Conservation (phyloP, 2,113 vertebrate genomes). For the Upupa epops region DNA sequence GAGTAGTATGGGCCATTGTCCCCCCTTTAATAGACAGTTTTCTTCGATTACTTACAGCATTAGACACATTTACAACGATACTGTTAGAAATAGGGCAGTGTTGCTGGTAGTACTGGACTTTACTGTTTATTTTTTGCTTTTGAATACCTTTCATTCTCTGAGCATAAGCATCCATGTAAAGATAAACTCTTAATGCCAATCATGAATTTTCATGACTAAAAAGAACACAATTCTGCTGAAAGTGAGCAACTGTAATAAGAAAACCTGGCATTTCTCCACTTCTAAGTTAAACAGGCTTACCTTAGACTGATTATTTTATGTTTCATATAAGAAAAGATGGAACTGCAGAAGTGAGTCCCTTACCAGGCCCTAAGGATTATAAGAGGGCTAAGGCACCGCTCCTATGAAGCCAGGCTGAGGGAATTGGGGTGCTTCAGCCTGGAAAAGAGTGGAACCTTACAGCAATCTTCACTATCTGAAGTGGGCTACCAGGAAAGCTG, state of each 20-base stretch:
- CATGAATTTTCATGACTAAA: not conserved
- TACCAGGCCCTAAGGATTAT: too few relatives aligned
- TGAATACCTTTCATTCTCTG: not conserved
- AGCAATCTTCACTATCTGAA: too few relatives aligned
- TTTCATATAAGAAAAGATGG: too few relatives aligned
- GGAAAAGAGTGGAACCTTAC: too few relatives aligned
- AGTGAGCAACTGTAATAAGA: not conserved
- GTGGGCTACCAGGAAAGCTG: too few relatives aligned
- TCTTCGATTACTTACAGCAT: not conserved
- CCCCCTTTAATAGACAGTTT: not conserved
- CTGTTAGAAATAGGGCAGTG: not conserved
- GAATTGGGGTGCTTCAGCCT: too few relatives aligned
- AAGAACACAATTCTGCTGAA: not conserved
- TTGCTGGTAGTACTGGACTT: fast-evolving
- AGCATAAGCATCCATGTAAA: not conserved
- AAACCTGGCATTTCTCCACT: not conserved
- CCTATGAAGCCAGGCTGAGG: too few relatives aligned
- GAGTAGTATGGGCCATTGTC: not conserved
- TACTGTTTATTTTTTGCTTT: not conserved
- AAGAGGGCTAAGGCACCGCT: too few relatives aligned
- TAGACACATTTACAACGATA: not conserved
- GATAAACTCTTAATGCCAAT: not conserved
- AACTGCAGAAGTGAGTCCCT: too few relatives aligned
- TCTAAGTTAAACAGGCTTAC: not conserved
- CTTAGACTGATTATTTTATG: not conserved